Conservation (phyloP, 2,888 invertebrate species). For the Molanna angustata region DNA sequence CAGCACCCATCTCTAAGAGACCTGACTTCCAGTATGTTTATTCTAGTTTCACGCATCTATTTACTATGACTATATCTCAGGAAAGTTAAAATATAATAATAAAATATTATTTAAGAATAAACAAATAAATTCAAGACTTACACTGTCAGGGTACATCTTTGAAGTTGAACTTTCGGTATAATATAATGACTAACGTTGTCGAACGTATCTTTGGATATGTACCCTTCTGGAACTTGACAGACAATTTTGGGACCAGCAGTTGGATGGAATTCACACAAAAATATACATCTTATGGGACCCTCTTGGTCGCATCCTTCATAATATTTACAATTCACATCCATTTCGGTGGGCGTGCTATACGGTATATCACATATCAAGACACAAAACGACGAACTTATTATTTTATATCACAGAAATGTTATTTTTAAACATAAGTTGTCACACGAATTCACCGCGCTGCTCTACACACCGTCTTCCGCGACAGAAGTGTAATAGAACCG, state of each 20-base stretch:
- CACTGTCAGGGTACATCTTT: constrained; percentile 76
- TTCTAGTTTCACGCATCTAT: too few relatives aligned
- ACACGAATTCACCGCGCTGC: neutral
- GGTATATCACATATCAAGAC: constrained; percentile 20
- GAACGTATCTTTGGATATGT: constrained; percentile 77
- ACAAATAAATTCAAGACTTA: too few relatives aligned
- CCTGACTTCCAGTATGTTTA: too few relatives aligned
- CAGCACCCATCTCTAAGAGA: too few relatives aligned
- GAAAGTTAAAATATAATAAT: too few relatives aligned
- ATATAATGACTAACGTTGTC: constrained; percentile 80
- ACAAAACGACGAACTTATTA: too few relatives aligned
- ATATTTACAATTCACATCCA: constrained; percentile 43
- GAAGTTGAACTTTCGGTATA: constrained; percentile 79
- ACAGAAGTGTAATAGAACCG: too few relatives aligned
- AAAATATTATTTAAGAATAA: too few relatives aligned
- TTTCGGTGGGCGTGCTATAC: constrained; percentile 6
- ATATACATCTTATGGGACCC: constrained; percentile 73
- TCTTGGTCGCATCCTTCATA: constrained; percentile 62
- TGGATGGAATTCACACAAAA: constrained; percentile 74
- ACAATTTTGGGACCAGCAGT: constrained; percentile 76
- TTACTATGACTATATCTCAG: too few relatives aligned
- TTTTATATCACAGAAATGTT: constrained; percentile 9
- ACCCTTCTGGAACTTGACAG: constrained; percentile 77
- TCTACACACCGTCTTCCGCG: neutral
- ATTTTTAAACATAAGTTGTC: neutral